Conservation (phyloP, 2,797 vertebrate species). For the Leptatherina wallacei region DNA sequence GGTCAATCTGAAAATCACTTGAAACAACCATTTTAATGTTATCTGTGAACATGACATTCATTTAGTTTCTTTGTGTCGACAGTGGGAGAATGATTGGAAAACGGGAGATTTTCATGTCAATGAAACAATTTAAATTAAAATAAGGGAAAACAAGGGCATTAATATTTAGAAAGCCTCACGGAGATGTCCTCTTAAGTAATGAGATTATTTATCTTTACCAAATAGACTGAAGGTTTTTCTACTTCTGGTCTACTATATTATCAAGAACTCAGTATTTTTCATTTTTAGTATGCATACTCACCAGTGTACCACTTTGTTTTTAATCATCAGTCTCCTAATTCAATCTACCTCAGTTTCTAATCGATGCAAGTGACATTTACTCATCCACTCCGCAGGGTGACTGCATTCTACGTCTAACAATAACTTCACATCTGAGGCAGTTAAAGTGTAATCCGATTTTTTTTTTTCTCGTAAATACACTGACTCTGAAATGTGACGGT, state of each 20-base stretch:
- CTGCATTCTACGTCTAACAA: constrained; percentile 33
- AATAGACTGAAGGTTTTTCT: constrained; percentile 25
- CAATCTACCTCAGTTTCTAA: constrained; percentile 82
- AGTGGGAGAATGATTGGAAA: constrained; percentile 10
- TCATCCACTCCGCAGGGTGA: constrained; percentile 36
- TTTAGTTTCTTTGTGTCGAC: constrained; percentile 36
- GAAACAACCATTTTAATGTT: constrained; percentile 34
- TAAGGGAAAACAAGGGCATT: constrained; percentile 15
- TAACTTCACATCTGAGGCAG: constrained; percentile 31
- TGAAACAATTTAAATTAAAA: constrained; percentile 3
- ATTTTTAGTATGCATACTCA: constrained; percentile 12
- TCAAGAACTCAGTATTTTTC: constrained; percentile 21
- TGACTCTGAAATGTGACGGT: constrained; percentile 29
- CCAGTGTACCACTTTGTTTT: constrained; percentile 28
- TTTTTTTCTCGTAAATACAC: constrained; percentile 34
- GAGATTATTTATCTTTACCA: constrained; percentile 2
- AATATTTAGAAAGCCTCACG: constrained; percentile 18
- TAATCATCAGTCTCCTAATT: constrained; percentile 63
- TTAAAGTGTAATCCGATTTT: background rate
- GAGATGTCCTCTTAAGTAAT: background rate
- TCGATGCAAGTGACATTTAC: constrained; percentile 51
- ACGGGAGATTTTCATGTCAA: constrained; percentile 29
- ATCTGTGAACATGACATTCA: constrained; percentile 23
- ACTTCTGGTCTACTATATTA: constrained; percentile 1
- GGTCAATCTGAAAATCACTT: constrained; percentile 54